phyloP scores from a whole-genome alignment of 1,140 invertebrate genomes.

The Drosophila nikananu region DNA sequence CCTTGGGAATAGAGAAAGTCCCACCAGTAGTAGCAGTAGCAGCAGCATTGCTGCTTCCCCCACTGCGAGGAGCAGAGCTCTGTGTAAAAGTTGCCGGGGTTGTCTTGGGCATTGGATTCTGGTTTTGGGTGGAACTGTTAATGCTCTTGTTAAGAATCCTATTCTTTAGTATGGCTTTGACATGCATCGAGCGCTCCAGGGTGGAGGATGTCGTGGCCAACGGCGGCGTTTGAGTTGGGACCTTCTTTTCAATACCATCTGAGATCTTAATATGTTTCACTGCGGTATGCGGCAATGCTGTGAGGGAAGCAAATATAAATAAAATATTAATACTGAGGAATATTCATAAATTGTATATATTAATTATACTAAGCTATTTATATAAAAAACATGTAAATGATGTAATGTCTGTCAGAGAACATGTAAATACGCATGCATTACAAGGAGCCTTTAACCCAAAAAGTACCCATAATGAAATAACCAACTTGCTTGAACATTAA shows the following conservation, averaged over 20 bases:
- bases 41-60: neutral
- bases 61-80: neutral
- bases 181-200: conserved; percentile 46
- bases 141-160: conserved; percentile 59
- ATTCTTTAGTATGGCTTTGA: conserved; percentile 66
- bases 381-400: neutral
- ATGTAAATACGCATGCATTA: neutral
- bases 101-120: neutral
- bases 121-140: neutral
- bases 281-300: conserved; percentile 11
- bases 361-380: neutral
- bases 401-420: neutral
- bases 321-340: neutral
- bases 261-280: conserved; percentile 27
- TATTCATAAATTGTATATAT: neutral
- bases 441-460: neutral
- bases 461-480: neutral
- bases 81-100: conserved; percentile 1
- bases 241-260: conserved; percentile 31
- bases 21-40: neutral
- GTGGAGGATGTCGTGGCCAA: neutral
- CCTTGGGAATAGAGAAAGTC: conserved; percentile 49
- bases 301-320: neutral
- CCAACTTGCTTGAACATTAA: neutral
- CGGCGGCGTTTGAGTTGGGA: conserved; percentile 1